Base-by-base conservation (phyloP, 2,888 invertebrate species). In the Callinectes sapidus region DNA sequence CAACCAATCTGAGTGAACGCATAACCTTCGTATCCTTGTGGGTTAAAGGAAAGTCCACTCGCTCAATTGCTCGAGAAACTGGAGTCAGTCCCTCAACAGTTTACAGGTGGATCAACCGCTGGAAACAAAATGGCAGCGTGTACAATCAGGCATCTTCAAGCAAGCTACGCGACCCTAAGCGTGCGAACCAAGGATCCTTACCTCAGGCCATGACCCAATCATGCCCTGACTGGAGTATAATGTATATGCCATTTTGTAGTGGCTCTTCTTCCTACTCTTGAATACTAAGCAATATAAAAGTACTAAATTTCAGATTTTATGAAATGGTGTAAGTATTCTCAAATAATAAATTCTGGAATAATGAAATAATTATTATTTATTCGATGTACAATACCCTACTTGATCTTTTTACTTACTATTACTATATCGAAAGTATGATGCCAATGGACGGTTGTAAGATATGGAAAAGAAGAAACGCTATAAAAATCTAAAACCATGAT, bases 41-140 rank as follows among this genome's bases (percentile, higher is more conserved):
- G 89, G 39, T 71, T 10, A 71, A n/a, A 8, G 89, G 89, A 18
- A 90, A n/a, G 42, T 90, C 89, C 32, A 61, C 48, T n/a, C 89
- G 89, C 32, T 18, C 48, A 23, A 90, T 90, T 13, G 89, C 89
- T 42, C 35, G 71, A n/a, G 89, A 42, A 42, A 71, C 89, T 35
- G 71, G 71, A 42, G 71, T 39, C 71, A 90, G 89, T 42, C 66
- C 48, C 13, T 61, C 89, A 23, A 90, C 89, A 3, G 89, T 90
- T 1, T 71, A 35, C 35, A 90, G 89, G 77, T 90, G 89, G 89
- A 39, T 90, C 35, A 71, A 66, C 18, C 66, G 89, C 0, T 90
- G 89, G 89, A 71, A 42, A 32, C 18, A 39, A 28, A 71, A 90
- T 2, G 89, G 89, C n/a, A 71, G 39, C 71, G 89, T 90, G 5